phyloP scores from a whole-genome alignment of 2,797 vertebrate genomes.

The Apogon hyalosoma region DNA sequence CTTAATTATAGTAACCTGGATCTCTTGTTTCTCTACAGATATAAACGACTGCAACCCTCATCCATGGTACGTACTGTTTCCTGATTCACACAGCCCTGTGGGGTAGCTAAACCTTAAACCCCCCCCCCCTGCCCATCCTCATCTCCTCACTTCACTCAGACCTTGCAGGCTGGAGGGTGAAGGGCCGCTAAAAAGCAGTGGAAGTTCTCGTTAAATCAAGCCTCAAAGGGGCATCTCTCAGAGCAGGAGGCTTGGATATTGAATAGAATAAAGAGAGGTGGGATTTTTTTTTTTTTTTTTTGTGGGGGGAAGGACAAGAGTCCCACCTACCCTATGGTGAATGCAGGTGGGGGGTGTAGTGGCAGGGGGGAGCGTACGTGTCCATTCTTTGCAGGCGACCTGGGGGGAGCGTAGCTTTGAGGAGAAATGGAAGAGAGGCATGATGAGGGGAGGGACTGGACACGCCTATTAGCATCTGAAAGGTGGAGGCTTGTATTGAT shows the following conservation, averaged over 20 bases:
- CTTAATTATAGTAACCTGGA: background rate
- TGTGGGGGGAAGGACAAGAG: constrained; percentile 21
- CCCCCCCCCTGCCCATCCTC: constrained; percentile 1
- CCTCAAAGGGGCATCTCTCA: constrained; percentile 75
- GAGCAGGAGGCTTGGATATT: constrained; percentile 30
- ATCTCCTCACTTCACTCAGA: constrained; percentile 56
- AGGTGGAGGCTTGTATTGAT: constrained; percentile 82
- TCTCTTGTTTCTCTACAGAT: constrained; percentile 79
- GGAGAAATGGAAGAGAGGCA: constrained; percentile 72
- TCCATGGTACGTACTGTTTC: constrained; percentile 90
- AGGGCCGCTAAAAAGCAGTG: constrained; percentile 55
- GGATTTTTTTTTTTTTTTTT: constrained; percentile 25
- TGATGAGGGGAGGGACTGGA: constrained; percentile 70
- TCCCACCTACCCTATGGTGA: constrained; percentile 66
- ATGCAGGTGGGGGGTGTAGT: constrained; percentile 65
- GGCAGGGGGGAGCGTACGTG: constrained; percentile 27
- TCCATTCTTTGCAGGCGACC: constrained; percentile 80
- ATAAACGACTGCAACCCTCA: constrained; percentile 97
- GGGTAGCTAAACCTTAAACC: background rate
- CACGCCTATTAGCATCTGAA: constrained; percentile 86
- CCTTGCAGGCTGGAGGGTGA: constrained; percentile 46
- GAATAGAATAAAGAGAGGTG: constrained; percentile 66
- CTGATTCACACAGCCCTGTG: constrained; percentile 21
- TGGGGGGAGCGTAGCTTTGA: constrained; percentile 67
- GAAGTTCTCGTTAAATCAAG: constrained; percentile 81